Evolutionary conservation across 2,797 vertebrate genomes (phyloP).

Genomic region (Spinus olivaceus): DNA sequence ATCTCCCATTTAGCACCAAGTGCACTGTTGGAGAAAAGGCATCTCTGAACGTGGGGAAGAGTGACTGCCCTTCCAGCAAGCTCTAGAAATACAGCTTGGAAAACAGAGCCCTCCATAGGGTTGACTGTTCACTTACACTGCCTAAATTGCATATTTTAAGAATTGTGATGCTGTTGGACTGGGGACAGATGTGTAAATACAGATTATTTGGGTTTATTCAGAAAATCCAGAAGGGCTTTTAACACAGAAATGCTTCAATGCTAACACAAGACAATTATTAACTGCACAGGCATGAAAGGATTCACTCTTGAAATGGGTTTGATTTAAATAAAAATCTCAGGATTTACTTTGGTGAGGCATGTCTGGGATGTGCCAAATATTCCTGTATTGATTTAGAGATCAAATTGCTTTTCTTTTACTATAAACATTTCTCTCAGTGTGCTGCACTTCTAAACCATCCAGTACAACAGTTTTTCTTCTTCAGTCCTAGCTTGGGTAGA

Average conservation of each 20-base stretch:
- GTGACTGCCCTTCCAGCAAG: neutral
- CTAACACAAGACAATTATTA: neutral
- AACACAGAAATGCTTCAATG: neutral
- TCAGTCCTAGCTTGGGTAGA: neutral
- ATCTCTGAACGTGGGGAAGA: neutral
- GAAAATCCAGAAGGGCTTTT: neutral
- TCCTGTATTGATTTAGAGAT: neutral
- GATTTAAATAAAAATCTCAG: neutral
- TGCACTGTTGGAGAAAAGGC: neutral
- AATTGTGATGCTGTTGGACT: neutral
- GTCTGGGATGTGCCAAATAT: neutral
- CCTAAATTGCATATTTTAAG: neutral
- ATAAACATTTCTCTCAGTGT: neutral
- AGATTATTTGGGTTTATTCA: neutral
- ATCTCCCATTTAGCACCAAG: neutral
- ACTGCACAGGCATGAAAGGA: neutral
- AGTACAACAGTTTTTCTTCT: neutral
- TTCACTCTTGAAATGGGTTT: neutral
- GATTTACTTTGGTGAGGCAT: neutral
- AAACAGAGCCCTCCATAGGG: neutral
- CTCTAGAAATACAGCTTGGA: neutral
- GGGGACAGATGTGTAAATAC: neutral
- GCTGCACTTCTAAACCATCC: neutral
- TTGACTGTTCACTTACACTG: neutral
- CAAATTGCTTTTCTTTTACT: neutral